Base-by-base conservation (phyloP, 2,888 invertebrate species). In the Drosophila kokeensis region DNA sequence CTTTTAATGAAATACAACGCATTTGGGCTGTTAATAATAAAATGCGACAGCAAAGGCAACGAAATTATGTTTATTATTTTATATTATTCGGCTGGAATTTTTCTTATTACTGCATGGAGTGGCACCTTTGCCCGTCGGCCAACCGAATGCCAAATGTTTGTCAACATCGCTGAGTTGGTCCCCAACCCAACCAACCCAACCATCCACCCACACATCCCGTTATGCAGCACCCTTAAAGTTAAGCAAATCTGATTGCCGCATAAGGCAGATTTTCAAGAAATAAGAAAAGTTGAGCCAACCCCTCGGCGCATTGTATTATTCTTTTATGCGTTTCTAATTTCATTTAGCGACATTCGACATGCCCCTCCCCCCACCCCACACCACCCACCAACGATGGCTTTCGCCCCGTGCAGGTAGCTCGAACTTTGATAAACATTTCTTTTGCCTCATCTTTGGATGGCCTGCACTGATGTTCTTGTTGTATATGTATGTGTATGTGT, bases 291-390 rank as follows among this genome's bases (percentile, higher is more conserved):
- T 69, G 60, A 5, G 49, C 55, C 83, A 80, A 79, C 81, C 88
- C 87, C 73, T 74, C 63, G 76, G 86, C 73, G 75, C 76, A 75
- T 79, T 79, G 73, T 81, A 69, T 88, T 88, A 80, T 90, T 84
- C 87, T 89, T 89, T 87, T 90, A 89, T 86, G 81, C 83, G 91
- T 87, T 90, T 89, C 81, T 91, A 89, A 91, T 89, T 89, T 91
- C 82, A 89, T 89, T 89, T 83, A 89, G 90, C 82, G 85, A 88
- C 90, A 89, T 85, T 81, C 85, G 76, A 72, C 81, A 83, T 78
- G 64, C 68, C 53, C 54, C 57, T 59, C 42, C 24, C 18, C 21
- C 10, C 5, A 34, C 10, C 8, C 53, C 18, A 13, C 10, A 5
- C 53, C 18, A 7, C 10, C 8, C 53, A 7, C 18, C 53, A 0